Evolutionary conservation across 2,113 vertebrate genomes (phyloP), one percentile per base, ranked within the genome.

Genomic region (Pomatorhinus ruficollis): DNA sequence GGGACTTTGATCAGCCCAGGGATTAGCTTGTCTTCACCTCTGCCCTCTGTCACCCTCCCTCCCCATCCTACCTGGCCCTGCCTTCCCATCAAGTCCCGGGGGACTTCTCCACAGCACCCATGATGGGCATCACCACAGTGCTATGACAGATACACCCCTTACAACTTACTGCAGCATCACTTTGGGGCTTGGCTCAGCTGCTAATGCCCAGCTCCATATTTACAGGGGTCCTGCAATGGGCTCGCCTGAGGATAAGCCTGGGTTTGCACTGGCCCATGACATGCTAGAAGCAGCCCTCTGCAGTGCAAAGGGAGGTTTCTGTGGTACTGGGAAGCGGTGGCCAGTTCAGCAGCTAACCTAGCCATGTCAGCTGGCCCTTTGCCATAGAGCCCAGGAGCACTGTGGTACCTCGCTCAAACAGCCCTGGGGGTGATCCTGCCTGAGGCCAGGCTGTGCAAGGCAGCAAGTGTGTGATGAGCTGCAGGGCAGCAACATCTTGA

Each of bases 1-100:
- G 42, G 87, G 40, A 95, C 93, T 91, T 96, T 63, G 81, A 76
- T 28, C 87, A 54, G 44, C 57, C 40, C 39, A 28, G 61, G 69
- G 33, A 65, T 90, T 59, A 79, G 35, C 24, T 54, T 52, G 61
- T 72, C 84, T 53, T 84, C 25, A 60, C n/a, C 50, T 61, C 47
- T 90, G 53, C 39, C 87, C 66, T 57, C 19, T 71, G 39, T 40
- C 75, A 56, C 28, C 39, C 9, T 83, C 3, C 9, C 9, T 84
- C 22, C 15, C 23, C n/a, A 44, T 35, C 33, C 22, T 50, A 17
- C 64, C 81, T 27, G 16, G 21, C 25, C n/a, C n/a, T 82, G 15
- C 12, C 33, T 21, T 76, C 25, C 45, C 60, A 22, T 49, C 35
- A 10, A 9, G 18, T 33, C 15, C 17, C 74, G 33, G 15, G 19